Evolutionary conservation across 2,113 vertebrate genomes (phyloP).

Genomic region (Eolophus roseicapilla): DNA sequence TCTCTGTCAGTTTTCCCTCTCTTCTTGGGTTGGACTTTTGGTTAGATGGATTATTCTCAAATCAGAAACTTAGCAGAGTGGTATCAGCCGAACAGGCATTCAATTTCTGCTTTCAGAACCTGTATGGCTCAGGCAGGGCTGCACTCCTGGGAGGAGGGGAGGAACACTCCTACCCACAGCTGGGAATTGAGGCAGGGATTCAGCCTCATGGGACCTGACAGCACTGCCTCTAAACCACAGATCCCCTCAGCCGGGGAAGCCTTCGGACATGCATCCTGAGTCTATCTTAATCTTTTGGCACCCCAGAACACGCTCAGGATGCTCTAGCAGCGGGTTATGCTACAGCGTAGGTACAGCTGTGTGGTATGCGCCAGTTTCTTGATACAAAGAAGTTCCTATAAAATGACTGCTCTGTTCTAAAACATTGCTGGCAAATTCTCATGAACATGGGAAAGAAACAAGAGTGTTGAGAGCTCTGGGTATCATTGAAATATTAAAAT

Average conservation of each 20-base stretch:
- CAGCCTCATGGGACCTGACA: not conserved
- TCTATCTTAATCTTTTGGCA: not conserved
- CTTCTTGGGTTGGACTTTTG: not conserved
- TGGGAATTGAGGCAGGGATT: not conserved
- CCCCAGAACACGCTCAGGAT: not conserved
- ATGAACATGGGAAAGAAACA: conserved; percentile 19
- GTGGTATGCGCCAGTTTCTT: not conserved
- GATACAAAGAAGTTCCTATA: not conserved
- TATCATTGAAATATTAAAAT: conserved; percentile 53
- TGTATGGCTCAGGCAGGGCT: not conserved
- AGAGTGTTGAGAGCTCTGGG: conserved; percentile 12
- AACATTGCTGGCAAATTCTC: not conserved
- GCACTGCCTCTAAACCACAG: not conserved
- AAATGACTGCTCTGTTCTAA: not conserved
- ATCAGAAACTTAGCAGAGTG: not conserved
- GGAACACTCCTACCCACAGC: not conserved
- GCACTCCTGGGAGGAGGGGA: not conserved
- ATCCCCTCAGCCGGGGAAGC: not conserved
- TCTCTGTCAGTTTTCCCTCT: not conserved
- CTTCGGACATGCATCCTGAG: rapidly evolving
- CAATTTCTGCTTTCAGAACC: not conserved
- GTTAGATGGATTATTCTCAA: not conserved
- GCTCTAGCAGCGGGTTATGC: not conserved
- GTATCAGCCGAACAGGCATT: rapidly evolving
- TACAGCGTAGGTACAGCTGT: not conserved